phyloP scores from a whole-genome alignment of 2,797 vertebrate genomes.

The Acanthis flammea region DNA sequence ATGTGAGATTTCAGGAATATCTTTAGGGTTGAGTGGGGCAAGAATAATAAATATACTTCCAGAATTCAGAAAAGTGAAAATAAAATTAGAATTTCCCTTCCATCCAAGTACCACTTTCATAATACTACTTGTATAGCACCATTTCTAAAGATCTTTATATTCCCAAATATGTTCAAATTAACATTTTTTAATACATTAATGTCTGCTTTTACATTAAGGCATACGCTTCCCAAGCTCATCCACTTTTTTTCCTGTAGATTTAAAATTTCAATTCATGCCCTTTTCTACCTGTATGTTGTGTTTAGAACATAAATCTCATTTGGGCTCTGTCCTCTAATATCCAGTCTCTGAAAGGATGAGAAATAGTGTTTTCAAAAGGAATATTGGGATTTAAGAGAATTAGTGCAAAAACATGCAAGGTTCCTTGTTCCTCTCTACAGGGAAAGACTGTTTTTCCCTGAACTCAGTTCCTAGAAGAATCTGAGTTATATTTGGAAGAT shows the following conservation, averaged over 20 bases:
- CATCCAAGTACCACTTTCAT: not conserved
- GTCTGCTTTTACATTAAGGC: not conserved
- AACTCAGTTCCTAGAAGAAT: not conserved
- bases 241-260: not conserved
- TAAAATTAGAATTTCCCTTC: not conserved
- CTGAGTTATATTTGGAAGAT: not conserved
- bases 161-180: not conserved
- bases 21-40: not conserved
- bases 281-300: not conserved
- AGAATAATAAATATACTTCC: not conserved
- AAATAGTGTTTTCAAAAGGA: not conserved
- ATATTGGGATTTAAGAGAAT: not conserved
- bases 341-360: not conserved
- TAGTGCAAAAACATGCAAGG: not conserved
- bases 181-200: not conserved
- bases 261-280: not conserved
- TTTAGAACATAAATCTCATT: not conserved
- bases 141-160: not conserved
- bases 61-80: not conserved
- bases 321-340: not conserved
- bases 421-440: not conserved
- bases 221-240: not conserved
- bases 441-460: not conserved
- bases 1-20: not conserved
- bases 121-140: not conserved